Evolutionary conservation across 2,888 invertebrate genomes (phyloP).

Genomic region (Epistrophe grossulariae): DNA sequence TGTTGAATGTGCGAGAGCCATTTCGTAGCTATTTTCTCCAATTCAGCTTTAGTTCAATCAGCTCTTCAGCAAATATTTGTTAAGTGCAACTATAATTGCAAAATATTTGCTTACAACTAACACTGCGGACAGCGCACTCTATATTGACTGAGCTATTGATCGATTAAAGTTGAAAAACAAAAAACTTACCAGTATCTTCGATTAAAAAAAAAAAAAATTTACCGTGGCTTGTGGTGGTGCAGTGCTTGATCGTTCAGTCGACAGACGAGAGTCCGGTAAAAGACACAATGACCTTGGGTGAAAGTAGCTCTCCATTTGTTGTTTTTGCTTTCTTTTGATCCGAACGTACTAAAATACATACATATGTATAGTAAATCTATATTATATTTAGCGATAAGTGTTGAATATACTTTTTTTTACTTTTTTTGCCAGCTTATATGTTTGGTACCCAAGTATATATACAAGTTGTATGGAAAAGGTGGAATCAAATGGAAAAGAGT

Average conservation of each 20-base stretch:
- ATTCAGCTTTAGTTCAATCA: slow-evolving; percentile 33
- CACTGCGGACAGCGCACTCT: slow-evolving; percentile 22
- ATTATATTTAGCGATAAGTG: slow-evolving; percentile 59
- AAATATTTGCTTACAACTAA: slow-evolving; percentile 56
- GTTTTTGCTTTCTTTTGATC: slow-evolving; percentile 75
- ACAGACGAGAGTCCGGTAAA: slow-evolving; percentile 74
- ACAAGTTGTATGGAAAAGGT: slow-evolving; percentile 20
- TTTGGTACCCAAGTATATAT: neutral
- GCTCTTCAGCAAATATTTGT: slow-evolving; percentile 69
- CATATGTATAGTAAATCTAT: slow-evolving; percentile 9
- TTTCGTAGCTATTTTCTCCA: slow-evolving; percentile 52
- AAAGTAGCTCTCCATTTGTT: slow-evolving; percentile 77
- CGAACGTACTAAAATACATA: slow-evolving; percentile 14
- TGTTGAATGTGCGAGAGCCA: neutral
- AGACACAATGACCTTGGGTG: slow-evolving; percentile 79
- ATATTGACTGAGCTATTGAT: slow-evolving; percentile 39
- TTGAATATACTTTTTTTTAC: slow-evolving; percentile 24
- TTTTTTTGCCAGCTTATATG: slow-evolving; percentile 10
- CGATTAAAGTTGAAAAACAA: slow-evolving; percentile 14
- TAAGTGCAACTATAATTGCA: slow-evolving; percentile 57
- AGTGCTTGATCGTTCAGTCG: slow-evolving; percentile 13
- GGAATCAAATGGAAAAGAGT: slow-evolving; percentile 8
- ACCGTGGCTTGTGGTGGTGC: slow-evolving; percentile 2
- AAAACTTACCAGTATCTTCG: slow-evolving; percentile 43
- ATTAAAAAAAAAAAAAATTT: slow-evolving; percentile 31